Evolutionary conservation across 2,797 vertebrate genomes (phyloP).

Genomic region (Alectoris magna): DNA sequence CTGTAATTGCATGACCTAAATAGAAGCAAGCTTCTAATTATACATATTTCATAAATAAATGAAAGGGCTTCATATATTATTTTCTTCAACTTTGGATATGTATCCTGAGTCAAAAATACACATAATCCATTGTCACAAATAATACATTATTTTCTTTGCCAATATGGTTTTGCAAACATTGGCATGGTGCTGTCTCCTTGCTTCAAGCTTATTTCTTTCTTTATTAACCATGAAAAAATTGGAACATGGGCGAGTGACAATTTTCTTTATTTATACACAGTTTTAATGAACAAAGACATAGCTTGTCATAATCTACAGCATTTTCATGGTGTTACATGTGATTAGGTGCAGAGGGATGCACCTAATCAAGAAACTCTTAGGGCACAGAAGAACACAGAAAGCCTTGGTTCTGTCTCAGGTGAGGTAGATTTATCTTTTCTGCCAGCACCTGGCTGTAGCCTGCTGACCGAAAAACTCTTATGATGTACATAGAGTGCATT

Average conservation of each 20-base stretch:
- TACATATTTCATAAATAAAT: slow-evolving; percentile 3
- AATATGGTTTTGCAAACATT: background rate
- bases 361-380: background rate
- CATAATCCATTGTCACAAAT: background rate
- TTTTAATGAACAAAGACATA: slow-evolving; percentile 6
- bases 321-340: background rate
- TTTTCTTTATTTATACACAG: background rate
- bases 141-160: background rate
- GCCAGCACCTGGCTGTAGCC: background rate
- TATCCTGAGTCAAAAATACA: background rate
- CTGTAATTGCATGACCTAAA: background rate
- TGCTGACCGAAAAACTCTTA: background rate
- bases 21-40: slow-evolving; percentile 2
- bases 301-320: background rate
- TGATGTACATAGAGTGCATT: background rate
- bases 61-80: background rate
- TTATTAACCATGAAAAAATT: background rate
- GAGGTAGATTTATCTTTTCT: background rate
- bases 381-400: background rate
- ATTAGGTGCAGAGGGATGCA: background rate
- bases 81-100: background rate
- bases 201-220: background rate
- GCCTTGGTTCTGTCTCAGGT: background rate
- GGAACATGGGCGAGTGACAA: background rate
- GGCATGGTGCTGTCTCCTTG: background rate